Evolutionary conservation across 2,797 vertebrate species (phyloP), one percentile per base, ranked within the genome.

Genomic region (Xenops minutus): DNA sequence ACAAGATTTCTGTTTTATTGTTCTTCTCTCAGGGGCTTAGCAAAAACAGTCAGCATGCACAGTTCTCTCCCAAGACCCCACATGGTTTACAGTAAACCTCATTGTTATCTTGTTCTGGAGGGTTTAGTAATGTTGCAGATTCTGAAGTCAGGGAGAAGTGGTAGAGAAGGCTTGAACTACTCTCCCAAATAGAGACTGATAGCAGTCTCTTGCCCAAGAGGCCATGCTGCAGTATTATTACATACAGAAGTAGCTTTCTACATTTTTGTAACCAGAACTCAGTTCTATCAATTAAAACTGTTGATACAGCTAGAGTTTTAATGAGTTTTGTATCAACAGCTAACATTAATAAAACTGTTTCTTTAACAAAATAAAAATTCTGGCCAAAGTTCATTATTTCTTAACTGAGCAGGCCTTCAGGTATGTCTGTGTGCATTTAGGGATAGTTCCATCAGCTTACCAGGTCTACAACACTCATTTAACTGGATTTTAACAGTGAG

Each of bases 11-110:
- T 96, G 92, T 93, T 97, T 86, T 92, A 95, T 96, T 97, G 94
- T 97, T 96, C 94, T 92, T 97, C 93, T 96, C 97, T 97, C 97
- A 97, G 71, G 89, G 85, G 93, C 68, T 82, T 72, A 92, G 85
- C 75, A 96, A 71, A 95, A 97, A 87, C 74, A 66, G 63, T 74
- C 76, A 30, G 79, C 56, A 32, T 59, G 75, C 68, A 87, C 51
- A 75, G n/a, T 82, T 78, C 67, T 72, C 75, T 93, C 84, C 44
- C 55, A 66, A 22, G 71, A 82, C 52, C 36, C 55, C 80, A 82
- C 77, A 85, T 66, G 75, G 71, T 58, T 93, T 82, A 48, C 52
- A 82, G 66, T 89, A 95, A 94, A 91, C 34, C 7, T 69, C 80
- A 58, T 73, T 83, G 1, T 66, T 91, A 63, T 94, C 92, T 86